Base-by-base conservation (phyloP, 2,113 vertebrate species). In the Cebidichthys violaceus region DNA sequence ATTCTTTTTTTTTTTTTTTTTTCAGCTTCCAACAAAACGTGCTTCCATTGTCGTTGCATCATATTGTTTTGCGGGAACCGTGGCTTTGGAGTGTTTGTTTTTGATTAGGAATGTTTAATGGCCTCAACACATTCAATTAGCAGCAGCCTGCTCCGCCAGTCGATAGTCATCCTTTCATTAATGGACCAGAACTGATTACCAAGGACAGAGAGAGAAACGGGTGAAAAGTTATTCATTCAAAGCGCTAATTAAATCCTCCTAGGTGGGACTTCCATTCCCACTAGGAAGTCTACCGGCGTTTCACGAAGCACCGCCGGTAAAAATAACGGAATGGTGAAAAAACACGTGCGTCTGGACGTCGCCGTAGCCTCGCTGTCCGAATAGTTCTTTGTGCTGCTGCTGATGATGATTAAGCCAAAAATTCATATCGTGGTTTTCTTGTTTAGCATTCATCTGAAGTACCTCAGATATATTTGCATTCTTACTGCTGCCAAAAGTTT, bases 51-150 rank as follows among this genome's bases (percentile, higher is more conserved):
- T 85, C 76, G 41, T 67, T 77, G 75, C 54, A 3, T 29, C 37
- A 43, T 67, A 87, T 90, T 88, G 81, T 88, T 84, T 70, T 77
- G 75, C 33, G 79, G 79, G 57, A 88, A 81, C 81, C 61, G 65
- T 85, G 84, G 70, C 85, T 89, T 90, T 92, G 91, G 91, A 95
- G 92, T 92, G 94, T 94, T 94, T 92, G 91, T 87, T 94, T 93
- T 95, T 95, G 93, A 95, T 94, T 94, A 93, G 89, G 89, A 94
- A 90, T 92, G 93, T 94, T 95, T 94, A 94, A 95, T 94, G 90
- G 90, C 85, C 89, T 92, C 90, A 78, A 88, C 92, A 94, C 92
- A 95, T 93, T 93, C 91, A 94, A 94, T 95, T 94, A 95, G 95
- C 92, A 95, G 93, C 85, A 88, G 90, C 85, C 75, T 54, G 83